A percentile compares a stretch with the other conserved stretches of the same genome.
phyloP scores from a whole-genome alignment of 2,888 invertebrate genomes.

The Tetheella fluctuosa region DNA sequence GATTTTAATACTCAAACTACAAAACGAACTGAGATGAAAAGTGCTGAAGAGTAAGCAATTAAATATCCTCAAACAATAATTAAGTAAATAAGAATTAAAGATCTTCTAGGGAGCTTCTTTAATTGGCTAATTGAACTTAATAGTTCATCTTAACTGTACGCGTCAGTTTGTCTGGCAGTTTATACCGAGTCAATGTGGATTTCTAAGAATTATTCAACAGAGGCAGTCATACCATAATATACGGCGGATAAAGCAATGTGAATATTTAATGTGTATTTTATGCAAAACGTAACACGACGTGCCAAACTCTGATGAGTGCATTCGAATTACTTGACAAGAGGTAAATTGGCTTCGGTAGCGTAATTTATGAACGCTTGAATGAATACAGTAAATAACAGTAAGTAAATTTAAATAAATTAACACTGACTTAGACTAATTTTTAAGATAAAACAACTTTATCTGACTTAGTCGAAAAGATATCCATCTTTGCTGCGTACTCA shows the following conservation, averaged over 20 bases:
- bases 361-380: neutral
- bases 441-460: neutral
- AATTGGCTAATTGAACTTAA: conserved; percentile 2
- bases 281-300: neutral
- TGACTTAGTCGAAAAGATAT: neutral
- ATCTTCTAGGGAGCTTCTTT: neutral
- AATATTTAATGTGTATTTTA: neutral
- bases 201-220: neutral
- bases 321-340: neutral
- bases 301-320: neutral
- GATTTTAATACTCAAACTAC: no score
- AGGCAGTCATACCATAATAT: neutral
- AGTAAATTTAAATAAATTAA: neutral
- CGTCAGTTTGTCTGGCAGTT: conserved; percentile 1
- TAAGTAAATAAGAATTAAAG: neutral
- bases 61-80: neutral
- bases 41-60: neutral
- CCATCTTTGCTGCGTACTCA: neutral
- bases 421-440: neutral
- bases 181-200: neutral
- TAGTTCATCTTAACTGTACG: neutral
- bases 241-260: neutral
- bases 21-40: neutral
- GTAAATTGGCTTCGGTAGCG: neutral
- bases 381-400: no score